These are phyloP conservation scores for Manis pentadactyla DNA, from an alignment of 2,797 vertebrate species.

Conservation along the genomic window DNA sequence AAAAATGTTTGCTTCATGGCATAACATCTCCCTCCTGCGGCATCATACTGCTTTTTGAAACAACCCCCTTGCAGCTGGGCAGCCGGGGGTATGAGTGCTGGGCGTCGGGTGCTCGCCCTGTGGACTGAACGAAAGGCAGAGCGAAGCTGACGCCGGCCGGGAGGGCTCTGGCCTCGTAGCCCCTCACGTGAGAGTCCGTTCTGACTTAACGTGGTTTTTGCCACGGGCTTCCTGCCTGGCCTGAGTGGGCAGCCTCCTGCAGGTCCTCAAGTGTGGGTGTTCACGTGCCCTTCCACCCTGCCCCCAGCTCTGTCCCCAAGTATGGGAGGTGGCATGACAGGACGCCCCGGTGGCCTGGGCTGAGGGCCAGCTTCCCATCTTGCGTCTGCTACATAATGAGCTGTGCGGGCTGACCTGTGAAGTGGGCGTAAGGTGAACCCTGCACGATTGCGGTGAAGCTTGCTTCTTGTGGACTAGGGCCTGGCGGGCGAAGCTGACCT, in stretches of 20 bases:
- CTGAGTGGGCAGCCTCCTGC: rapidly evolving
- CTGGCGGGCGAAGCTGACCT: background rate
- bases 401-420: background rate
- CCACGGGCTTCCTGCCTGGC: background rate
- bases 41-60: background rate
- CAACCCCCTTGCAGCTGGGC: background rate
- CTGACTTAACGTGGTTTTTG: too few relatives aligned
- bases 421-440: too few relatives aligned
- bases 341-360: background rate
- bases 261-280: background rate
- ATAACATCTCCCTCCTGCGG: too few relatives aligned
- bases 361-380: background rate
- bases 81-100: too few relatives aligned
- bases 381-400: rapidly evolving
- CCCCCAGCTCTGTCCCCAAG: background rate
- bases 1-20: background rate
- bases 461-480: background rate
- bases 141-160: background rate
- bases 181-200: too few relatives aligned
- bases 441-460: rapidly evolving
- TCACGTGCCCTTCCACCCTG: background rate
- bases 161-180: background rate
- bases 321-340: too few relatives aligned
- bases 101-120: background rate
- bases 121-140: background rate